phyloP scores from a whole-genome alignment of 2,797 vertebrate genomes.

The Mionectes olivaceus region DNA sequence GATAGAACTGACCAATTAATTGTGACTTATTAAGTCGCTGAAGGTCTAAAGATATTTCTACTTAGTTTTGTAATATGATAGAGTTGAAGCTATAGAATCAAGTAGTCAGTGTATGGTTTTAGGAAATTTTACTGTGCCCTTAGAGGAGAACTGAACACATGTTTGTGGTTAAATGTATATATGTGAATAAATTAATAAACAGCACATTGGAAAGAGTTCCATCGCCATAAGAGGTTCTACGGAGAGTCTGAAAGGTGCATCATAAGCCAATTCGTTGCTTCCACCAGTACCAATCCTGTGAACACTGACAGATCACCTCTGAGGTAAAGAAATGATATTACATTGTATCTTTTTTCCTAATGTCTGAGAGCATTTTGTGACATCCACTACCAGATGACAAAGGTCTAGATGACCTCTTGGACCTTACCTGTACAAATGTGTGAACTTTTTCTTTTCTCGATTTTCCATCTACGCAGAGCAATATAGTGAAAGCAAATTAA shows the following conservation, averaged over 20 bases:
- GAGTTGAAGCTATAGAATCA: background rate
- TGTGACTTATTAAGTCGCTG: background rate
- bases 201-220: background rate
- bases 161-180: background rate
- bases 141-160: background rate
- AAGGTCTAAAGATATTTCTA: background rate
- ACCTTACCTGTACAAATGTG: background rate
- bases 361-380: background rate
- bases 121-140: background rate
- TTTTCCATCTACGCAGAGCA: background rate
- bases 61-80: background rate
- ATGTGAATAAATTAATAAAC: background rate
- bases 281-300: background rate
- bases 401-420: background rate
- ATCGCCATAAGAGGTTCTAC: background rate
- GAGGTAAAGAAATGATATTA: background rate
- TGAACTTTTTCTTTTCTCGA: background rate
- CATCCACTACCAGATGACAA: background rate
- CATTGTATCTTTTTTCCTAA: background rate
- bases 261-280: background rate
- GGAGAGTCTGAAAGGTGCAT: background rate
- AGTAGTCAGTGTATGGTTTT: background rate
- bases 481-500: background rate
- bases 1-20: background rate
- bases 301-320: background rate